A percentile compares a stretch with the other conserved stretches of the same genome.
Evolutionary conservation across 2,113 vertebrate genomes (phyloP).

Genomic region (Meriones unguiculatus): DNA sequence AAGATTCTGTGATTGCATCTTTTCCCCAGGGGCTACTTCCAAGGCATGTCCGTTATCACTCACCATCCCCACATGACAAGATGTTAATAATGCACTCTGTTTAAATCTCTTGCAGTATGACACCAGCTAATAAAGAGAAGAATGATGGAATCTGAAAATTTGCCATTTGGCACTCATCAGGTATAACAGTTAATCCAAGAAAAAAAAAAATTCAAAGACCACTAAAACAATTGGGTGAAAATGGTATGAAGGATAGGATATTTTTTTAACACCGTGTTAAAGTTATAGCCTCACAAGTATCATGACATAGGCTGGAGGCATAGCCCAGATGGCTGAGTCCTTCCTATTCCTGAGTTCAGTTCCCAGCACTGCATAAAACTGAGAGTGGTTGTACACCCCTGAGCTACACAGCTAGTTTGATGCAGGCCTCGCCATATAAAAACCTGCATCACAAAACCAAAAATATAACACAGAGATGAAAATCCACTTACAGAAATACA

Average conservation of each 20-base stretch:
- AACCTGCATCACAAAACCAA: background rate
- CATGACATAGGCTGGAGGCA: background rate
- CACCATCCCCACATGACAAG: conserved; percentile 1
- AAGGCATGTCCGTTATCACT: conserved; percentile 7
- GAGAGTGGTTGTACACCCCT: background rate
- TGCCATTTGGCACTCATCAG: conserved; percentile 21
- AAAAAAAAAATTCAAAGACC: background rate
- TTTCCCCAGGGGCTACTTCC: conserved; percentile 6
- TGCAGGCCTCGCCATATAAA: background rate
- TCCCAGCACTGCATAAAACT: background rate
- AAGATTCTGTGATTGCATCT: background rate
- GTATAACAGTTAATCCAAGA: conserved; percentile 4
- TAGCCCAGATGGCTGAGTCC: background rate
- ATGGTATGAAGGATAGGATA: background rate
- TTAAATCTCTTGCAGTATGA: conserved; percentile 45
- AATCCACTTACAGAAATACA: background rate
- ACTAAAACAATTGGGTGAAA: conserved; percentile 43
- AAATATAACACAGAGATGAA: background rate
- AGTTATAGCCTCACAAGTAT: background rate
- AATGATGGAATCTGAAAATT: conserved; percentile 9
- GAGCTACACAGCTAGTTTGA: background rate
- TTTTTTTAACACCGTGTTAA: background rate
- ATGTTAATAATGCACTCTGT: background rate
- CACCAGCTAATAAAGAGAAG: conserved; percentile 39
- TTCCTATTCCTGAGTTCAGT: background rate